Conservation (phyloP, 2,888 invertebrate genomes). For the Cyclophora albipunctata region DNA sequence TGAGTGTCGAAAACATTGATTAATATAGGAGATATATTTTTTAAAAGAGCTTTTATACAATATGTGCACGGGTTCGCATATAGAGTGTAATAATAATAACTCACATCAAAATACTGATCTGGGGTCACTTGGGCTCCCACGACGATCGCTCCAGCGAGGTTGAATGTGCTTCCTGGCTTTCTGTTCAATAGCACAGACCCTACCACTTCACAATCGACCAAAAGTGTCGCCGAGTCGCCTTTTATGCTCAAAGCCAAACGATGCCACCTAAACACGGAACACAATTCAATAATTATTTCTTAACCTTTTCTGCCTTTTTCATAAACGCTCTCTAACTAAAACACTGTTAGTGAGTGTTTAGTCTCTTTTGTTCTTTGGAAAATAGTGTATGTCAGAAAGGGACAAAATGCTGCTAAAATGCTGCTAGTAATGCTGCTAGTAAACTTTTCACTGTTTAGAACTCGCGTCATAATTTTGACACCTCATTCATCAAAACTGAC, state of each 20-base stretch:
- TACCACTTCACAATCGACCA: constrained; percentile 82
- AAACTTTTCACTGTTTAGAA: constrained; percentile 6
- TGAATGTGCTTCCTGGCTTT: constrained; percentile 76
- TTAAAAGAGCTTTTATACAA: too few species aligned
- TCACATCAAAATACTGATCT: constrained; percentile 79
- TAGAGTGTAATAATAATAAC: constrained; percentile 2
- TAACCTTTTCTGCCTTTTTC: background rate
- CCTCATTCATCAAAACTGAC: constrained; percentile 18
- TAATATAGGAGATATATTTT: too few species aligned
- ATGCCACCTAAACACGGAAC: constrained; percentile 80
- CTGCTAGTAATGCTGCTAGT: background rate
- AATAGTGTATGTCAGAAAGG: too few species aligned
- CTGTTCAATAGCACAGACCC: constrained; percentile 78
- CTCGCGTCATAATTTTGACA: constrained; percentile 12
- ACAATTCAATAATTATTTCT: background rate
- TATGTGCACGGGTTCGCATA: too few species aligned
- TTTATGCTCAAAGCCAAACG: constrained; percentile 88
- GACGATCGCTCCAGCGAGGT: constrained; percentile 82
- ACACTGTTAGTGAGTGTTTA: too few species aligned
- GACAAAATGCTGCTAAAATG: too few species aligned
- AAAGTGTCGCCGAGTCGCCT: constrained; percentile 84
- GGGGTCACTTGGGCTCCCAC: constrained; percentile 85
- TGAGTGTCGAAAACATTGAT: too few species aligned
- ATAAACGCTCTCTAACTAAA: too few species aligned
- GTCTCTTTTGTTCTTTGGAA: too few species aligned